Conservation (phyloP, 2,113 vertebrate species). For the Nibea coibor region DNA sequence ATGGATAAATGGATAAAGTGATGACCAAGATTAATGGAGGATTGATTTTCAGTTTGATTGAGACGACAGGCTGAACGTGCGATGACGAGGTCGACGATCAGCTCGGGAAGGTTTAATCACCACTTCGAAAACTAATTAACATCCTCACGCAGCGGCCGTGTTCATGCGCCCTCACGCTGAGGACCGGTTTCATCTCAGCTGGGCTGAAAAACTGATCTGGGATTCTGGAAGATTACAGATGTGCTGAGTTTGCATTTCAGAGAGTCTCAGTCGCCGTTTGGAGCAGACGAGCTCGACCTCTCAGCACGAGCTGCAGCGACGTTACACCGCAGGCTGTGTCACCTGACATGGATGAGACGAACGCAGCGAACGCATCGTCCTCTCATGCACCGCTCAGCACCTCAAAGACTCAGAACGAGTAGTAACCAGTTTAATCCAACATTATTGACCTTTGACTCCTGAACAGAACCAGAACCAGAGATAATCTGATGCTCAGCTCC, state of each 20-base stretch:
- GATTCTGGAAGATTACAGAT: conserved; percentile 14
- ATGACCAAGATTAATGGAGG: conserved; percentile 44
- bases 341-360: too few relatives aligned
- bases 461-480: too few relatives aligned
- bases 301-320: too few relatives aligned
- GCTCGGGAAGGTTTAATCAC: not conserved
- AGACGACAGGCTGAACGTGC: not conserved
- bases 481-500: too few relatives aligned
- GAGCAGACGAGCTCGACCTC: conserved; percentile 24
- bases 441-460: too few relatives aligned
- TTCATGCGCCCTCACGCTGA: not conserved
- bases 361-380: too few relatives aligned
- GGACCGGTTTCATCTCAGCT: not conserved
- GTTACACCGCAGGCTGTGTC: not conserved
- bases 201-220: conserved; percentile 9
- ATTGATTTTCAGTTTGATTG: conserved; percentile 48
- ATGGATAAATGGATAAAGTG: conserved; percentile 8
- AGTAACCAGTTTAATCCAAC: too few relatives aligned
- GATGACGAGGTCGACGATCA: not conserved
- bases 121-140: not conserved
- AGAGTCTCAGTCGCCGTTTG: conserved; percentile 13
- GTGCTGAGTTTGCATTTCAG: conserved; percentile 32
- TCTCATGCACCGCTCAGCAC: too few relatives aligned
- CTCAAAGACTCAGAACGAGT: too few relatives aligned
- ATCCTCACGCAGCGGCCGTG: too few relatives aligned